Evolutionary conservation across 2,888 invertebrate species (phyloP), one percentile per base, ranked within the genome.

Genomic region (Oscheius onirici): DNA sequence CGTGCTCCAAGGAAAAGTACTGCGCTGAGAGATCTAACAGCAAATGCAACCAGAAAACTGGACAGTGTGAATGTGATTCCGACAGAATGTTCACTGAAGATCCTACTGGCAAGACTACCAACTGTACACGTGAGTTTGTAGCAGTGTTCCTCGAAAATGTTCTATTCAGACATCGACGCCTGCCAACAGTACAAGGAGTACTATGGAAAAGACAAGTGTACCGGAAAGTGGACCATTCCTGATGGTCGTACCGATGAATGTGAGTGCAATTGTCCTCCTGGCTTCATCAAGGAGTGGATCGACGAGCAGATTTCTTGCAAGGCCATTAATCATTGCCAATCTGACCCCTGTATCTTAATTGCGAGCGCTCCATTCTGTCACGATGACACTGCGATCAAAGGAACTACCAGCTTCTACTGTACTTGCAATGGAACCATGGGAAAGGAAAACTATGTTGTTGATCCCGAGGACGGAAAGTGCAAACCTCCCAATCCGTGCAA

Each of bases 211-310:
- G 55, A 55, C 11, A 55, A 13, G 6, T 51, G 51, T 20, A 20
- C 20, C 11, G 51, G 51, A 3, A 11, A 15, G 51, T 20, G 51
- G 24, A 51, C 51, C 8, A 51, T 51, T 8, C 17, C 51, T 2
- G 51, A 51, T 8, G 51, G 51, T 11, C 22, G 68, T 41, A 34
- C 22, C n/a, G 68, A 55, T 41, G 41, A 57, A 22, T 69, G 69
- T 17, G 22, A 44, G 8, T 60, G 60, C 43, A 43, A 69, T 15
- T 69, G 69, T 17, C 17, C 13, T n/a, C 43, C 43, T 1, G 70
- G 70, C 8, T 70, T 40, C 28, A 43, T 15, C 11, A 69, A 52
- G 61, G 52, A 52, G 13, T 28, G 52, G n/a, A 52, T n/a, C n/a
- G 40, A 58, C 40, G 68, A n/a, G n/a, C 15, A 22, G 55, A 54